Base-by-base conservation (phyloP, 2,888 invertebrate genomes). In the Molanna angustata region DNA sequence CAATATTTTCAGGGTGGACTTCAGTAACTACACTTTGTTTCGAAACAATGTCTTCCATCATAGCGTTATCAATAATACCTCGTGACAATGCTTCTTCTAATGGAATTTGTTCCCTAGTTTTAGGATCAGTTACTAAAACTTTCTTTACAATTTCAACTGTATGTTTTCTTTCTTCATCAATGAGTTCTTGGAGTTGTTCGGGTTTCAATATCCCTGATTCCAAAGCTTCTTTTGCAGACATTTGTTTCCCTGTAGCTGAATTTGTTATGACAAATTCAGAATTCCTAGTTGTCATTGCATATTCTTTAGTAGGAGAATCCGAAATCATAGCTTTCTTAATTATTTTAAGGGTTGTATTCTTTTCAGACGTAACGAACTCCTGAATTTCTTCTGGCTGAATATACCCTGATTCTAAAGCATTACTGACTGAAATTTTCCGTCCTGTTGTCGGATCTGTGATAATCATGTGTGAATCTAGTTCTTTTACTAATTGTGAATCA, bases 251-350 rank as follows among this genome's bases (percentile, higher is more conserved):
- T 4, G 74, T 72, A 17, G 65, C 61, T 1, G 73, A 65, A 61
- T 80, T 72, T 57, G 65, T 62, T 33, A 66, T 60, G 1, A 64
- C 45, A 18, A 58, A 64, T 60, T 44, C 20, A 19, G 9, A 46
- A 46, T 43, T 42, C 9, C 54, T 47, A 22, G 46, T 50, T 19
- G 59, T 61, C 16, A 13, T 54, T 51, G 37, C 60, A 59, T 2
- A 54, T 66, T 89, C 84, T 2, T 90, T 90, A 1, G 90, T 88
- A 61, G 80, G 82, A 1, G 93, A 90, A 69, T 94, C 91, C 49
- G 82, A 74, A 11, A 88, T 80, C 74, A 87, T 83, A 2, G 79
- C 76, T 57, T 65, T 75, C 60, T 75, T 79, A 3, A 87, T 79
- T 1, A 54, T 14, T 40, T 52, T 54, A 4, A 56, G 32, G 17